Base-by-base conservation (phyloP, 1,140 invertebrate genomes). In the Sinonovacula constricta region DNA sequence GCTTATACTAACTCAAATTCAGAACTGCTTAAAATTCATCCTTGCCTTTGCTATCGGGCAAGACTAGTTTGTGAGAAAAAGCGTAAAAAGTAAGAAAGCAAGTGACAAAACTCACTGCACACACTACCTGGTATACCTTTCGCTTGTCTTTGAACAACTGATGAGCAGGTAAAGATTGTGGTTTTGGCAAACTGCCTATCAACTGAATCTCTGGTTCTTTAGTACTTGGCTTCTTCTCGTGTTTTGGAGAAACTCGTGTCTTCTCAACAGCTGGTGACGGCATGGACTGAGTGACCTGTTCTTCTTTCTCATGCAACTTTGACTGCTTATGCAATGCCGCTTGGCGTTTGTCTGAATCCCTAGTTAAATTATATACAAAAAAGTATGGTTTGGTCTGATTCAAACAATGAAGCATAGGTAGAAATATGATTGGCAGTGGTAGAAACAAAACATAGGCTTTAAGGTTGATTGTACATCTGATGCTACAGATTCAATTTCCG, bases 121-220 rank as follows among this genome's bases (percentile, higher is more conserved):
- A 74, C 71, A 36, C 65, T 76, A 76, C 72, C 72, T 76, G 72
- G 51, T 69, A 69, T 83, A 86, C 83, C 76, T 83, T 82, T 82
- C 83, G 78, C 54, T 84, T 81, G 66, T 85, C 85, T 81, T 86
- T 87, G 56, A 85, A 86, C 53, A 87, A 82, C 70, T 87, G 86
- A 54, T 85, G 84, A 63, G 81, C 80, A 31, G 86, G 85, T 34
- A 88, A 72, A 22, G 86, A 88, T 62, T 86, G 86, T 57, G 88
- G 85, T 77, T 88, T 89, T 22, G 86, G 87, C 39, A 89, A 67
- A 67, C 82, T 86, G 12, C 86, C 85, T 54, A 87, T 85, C 67
- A 85, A 81, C 33, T 82, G 82, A 28, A 82, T 78, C 45, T 86
- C 83, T 5, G 79, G 70, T 63, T 83, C 70, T 75, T 83, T 67